Conservation (phyloP, 2,113 vertebrate species). For the Herpetotheres cachinnans region DNA sequence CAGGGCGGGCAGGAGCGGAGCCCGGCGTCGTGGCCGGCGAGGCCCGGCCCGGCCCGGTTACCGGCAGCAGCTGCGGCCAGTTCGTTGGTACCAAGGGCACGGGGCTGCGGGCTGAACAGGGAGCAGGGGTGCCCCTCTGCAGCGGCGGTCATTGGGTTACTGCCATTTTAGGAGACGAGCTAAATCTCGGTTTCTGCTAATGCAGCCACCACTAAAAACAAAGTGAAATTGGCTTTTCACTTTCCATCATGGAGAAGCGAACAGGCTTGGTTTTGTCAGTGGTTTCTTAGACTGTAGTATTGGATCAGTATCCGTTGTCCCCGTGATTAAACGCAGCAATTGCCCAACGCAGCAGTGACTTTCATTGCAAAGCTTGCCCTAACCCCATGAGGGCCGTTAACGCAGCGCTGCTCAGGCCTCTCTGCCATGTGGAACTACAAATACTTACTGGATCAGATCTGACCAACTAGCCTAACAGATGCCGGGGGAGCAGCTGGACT, state of each 20-base stretch:
- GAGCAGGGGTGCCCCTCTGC: rapidly evolving
- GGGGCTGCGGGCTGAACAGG: rapidly evolving
- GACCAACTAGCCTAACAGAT: too few species aligned
- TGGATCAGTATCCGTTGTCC: rapidly evolving
- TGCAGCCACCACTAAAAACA: too few species aligned
- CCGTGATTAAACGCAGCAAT: rapidly evolving
- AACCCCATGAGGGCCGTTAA: rapidly evolving
- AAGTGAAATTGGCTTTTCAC: rapidly evolving
- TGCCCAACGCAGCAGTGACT: rapidly evolving
- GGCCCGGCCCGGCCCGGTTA: background rate
- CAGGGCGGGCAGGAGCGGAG: background rate
- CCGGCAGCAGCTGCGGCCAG: rapidly evolving
- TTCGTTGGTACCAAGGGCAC: rapidly evolving
- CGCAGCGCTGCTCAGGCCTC: rapidly evolving
- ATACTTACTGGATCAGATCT: background rate
- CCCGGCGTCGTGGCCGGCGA: too few species aligned
- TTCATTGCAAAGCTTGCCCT: rapidly evolving
- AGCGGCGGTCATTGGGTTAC: rapidly evolving
- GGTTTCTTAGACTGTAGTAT: rapidly evolving
- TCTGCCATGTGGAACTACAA: rapidly evolving
- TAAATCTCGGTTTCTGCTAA: background rate
- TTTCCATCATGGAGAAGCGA: background rate
- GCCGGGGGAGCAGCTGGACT: rapidly evolving
- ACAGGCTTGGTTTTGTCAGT: too few species aligned
- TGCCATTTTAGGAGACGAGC: background rate